Evolutionary conservation across 2,113 vertebrate species (phyloP), one percentile per base, ranked within the genome.

Genomic region (Verasper variegatus): DNA sequence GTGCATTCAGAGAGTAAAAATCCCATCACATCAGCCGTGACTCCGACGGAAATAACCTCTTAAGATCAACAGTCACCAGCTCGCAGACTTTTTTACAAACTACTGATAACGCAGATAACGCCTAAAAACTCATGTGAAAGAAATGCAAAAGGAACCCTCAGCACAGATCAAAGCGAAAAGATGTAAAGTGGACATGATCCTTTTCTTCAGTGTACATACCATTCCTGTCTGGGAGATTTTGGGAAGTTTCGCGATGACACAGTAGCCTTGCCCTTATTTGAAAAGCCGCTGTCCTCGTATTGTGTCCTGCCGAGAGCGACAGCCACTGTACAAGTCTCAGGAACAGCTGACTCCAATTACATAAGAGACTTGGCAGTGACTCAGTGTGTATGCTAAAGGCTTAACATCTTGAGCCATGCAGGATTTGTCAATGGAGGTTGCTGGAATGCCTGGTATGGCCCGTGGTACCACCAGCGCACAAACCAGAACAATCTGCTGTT

Each of bases 401-500:
- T 81, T 85, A 84, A 86, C 2, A 76, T 57, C 15, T 76, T 83
- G 67, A 86, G 75, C 75, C 76, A 12, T 5, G 15, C 18, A 40
- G 88, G 89, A 87, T 89, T 90, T 93, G 81, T 90, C 81, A 86
- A 35, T 57, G 74, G 76, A 78, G 81, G 85, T 84, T 68, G 60
- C 67, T 66, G 87, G 91, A 94, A 94, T 93, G 89, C 86, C 56
- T 78, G 78, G 88, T 79, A 86, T 91, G 79, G 49, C 80, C 71
- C 62, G 74, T 68, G 71, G 74, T 68, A 82, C 82, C 66, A 86
- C 37, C 69, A 11, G 68, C 63, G n/a, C 7, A 64, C 78, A 76
- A 78, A 88, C 58, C 62, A 70, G 80, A 90, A 90, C 81, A 93
- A 83, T 71, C 80, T 70, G 75, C 70, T 81, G 69, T 92, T 87